Percentiles rank a stretch among this genome's conserved stretches.
These are phyloP conservation scores for Elephas maximus DNA, from an alignment of 2,113 vertebrate genomes.

Conservation along the genomic window DNA sequence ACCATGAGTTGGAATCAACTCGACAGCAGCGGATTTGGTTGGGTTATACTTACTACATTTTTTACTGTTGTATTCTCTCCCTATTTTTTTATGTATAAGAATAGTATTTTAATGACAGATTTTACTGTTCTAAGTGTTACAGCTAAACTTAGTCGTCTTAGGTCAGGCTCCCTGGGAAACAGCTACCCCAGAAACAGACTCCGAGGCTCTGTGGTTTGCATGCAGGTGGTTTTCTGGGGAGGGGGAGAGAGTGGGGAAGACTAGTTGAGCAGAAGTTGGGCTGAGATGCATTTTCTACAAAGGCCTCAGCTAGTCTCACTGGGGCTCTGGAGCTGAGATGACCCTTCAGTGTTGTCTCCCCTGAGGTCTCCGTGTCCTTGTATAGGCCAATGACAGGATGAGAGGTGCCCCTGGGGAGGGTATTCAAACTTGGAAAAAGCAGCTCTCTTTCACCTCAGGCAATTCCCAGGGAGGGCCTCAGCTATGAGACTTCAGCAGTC, in stretches of 20 bases:
- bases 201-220: not conserved
- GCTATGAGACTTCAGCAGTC: not conserved
- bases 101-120: not conserved
- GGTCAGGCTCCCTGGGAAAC: not conserved
- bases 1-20: no score
- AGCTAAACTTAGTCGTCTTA: no score
- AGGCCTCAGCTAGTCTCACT: not conserved
- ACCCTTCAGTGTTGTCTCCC: not conserved
- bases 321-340: not conserved
- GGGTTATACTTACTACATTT: no score
- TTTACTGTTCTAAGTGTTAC: not conserved
- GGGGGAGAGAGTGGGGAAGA: rapidly evolving
- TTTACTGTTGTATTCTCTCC: no score
- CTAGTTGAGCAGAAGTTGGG: not conserved
- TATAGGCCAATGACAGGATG: not conserved
- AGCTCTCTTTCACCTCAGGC: not conserved
- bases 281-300: not conserved
- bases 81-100: not conserved
- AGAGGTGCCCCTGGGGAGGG: not conserved
- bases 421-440: rapidly evolving
- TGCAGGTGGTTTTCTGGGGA: no score
- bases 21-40: no score
- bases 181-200: not conserved
- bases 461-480: not conserved
- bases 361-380: no score